Percentiles rank a stretch among this genome's conserved stretches.
Conservation (phyloP, 1,140 invertebrate species). For the Mylabris phalerata region DNA sequence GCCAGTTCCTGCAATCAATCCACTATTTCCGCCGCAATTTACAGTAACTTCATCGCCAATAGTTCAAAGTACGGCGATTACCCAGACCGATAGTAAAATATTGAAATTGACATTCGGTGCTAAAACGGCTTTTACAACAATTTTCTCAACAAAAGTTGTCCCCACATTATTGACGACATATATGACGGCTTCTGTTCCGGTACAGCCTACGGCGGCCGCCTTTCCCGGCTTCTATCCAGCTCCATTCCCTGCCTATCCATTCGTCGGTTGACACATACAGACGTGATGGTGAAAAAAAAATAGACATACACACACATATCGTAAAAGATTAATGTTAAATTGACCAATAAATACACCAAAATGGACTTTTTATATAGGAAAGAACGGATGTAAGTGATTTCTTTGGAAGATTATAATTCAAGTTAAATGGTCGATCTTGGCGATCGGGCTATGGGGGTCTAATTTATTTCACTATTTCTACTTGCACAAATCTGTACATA, state of each 20-base stretch:
- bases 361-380: not conserved
- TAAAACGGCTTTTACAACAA: constrained; percentile 78
- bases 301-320: not conserved
- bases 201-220: constrained; percentile 60
- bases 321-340: not conserved
- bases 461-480: too few species aligned
- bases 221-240: constrained; percentile 69
- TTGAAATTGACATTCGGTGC: constrained; percentile 82
- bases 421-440: not conserved
- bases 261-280: constrained; percentile 54
- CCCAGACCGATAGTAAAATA: constrained; percentile 72
- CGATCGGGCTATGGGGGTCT: too few species aligned
- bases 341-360: not conserved
- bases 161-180: constrained; percentile 77
- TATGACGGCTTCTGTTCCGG: constrained; percentile 66
- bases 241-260: constrained; percentile 66
- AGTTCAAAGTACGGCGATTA: constrained; percentile 70
- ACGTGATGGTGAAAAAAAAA: not conserved
- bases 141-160: constrained; percentile 77
- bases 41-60: constrained; percentile 74
- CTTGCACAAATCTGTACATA: too few species aligned
- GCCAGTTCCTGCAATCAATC: constrained; percentile 46
- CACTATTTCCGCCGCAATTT: constrained; percentile 57
- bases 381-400: not conserved
- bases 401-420: not conserved